Conservation (phyloP, 2,113 vertebrate species). For the Brienomyrus longianalis region DNA sequence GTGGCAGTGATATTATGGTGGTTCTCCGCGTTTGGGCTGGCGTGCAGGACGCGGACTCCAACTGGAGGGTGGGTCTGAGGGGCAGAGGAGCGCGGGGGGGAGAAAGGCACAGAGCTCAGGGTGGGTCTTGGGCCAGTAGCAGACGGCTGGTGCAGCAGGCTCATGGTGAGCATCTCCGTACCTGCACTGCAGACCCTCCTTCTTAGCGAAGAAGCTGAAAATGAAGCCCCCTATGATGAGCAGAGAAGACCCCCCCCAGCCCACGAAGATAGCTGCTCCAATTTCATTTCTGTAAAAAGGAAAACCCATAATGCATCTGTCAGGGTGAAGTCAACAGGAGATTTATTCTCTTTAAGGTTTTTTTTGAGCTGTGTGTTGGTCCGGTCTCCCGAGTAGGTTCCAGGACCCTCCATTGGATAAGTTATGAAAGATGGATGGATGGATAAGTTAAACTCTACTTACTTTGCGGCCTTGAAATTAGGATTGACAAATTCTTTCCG, state of each 20-base stretch:
- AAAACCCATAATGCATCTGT: not conserved
- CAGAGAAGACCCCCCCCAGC: constrained; percentile 86
- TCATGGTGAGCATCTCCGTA: not conserved
- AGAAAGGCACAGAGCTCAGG: not conserved
- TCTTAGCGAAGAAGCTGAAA: constrained; percentile 67
- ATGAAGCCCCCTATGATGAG: constrained; percentile 74
- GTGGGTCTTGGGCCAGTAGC: not conserved
- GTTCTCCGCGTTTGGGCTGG: constrained; percentile 40
- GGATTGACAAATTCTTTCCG: constrained; percentile 81
- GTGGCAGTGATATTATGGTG: constrained; percentile 45
- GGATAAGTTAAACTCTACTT: constrained; percentile 47
- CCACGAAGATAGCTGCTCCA: constrained; percentile 85
- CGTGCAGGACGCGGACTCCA: constrained; percentile 33
- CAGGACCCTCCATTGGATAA: not conserved
- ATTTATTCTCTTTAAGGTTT: not conserved
- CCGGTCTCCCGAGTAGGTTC: not conserved
- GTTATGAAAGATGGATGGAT: not conserved
- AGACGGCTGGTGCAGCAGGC: not conserved
- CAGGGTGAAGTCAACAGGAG: not conserved
- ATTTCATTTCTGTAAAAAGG: constrained; percentile 73
- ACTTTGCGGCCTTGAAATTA: constrained; percentile 78
- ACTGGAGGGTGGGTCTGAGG: constrained; percentile 31
- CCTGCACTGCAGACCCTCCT: constrained; percentile 48
- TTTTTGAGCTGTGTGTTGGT: not conserved
- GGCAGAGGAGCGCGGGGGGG: not conserved